A percentile compares a stretch with the other conserved stretches of the same genome.
Evolutionary conservation across 2,888 invertebrate species (phyloP).

Genomic region (Nemapogon koenigi): DNA sequence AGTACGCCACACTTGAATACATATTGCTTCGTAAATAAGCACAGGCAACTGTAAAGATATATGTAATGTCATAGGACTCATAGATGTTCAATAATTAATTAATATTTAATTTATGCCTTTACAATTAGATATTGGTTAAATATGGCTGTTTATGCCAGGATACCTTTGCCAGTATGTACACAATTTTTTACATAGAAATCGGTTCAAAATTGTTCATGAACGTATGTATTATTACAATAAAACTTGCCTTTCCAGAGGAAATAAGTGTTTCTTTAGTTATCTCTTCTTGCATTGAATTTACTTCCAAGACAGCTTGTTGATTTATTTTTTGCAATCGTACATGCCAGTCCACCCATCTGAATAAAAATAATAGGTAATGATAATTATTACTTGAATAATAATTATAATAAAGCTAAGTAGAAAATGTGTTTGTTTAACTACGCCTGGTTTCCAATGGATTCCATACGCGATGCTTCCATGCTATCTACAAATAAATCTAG

Average conservation of each 20-base stretch:
- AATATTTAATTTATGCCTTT: conserved; percentile 3
- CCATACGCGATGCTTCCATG: conserved; percentile 69
- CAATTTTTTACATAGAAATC: no score
- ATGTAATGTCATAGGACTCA: no score
- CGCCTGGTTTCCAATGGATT: conserved; percentile 70
- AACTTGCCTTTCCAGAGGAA: conserved; percentile 75
- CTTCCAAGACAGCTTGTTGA: conserved; percentile 87
- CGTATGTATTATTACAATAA: no score
- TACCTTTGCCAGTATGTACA: no score
- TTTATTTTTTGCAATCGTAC: conserved; percentile 83
- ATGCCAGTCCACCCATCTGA: conserved; percentile 83
- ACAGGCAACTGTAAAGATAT: conserved; percentile 65
- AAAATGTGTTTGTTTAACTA: conserved; percentile 17
- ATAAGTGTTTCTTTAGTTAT: conserved; percentile 84
- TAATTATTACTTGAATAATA: neutral
- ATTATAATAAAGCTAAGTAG: neutral
- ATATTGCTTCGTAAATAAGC: conserved; percentile 82
- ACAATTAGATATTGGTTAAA: no score
- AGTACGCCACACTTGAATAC: conserved; percentile 84
- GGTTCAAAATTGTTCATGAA: no score
- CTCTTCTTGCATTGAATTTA: conserved; percentile 79
- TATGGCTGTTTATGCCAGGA: no score
- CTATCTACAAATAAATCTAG: conserved; percentile 77
- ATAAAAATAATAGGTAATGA: conserved; percentile 11
- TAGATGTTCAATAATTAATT: neutral